Conservation (phyloP, 2,888 invertebrate genomes). For the Rhimphoctona megacephalus region DNA sequence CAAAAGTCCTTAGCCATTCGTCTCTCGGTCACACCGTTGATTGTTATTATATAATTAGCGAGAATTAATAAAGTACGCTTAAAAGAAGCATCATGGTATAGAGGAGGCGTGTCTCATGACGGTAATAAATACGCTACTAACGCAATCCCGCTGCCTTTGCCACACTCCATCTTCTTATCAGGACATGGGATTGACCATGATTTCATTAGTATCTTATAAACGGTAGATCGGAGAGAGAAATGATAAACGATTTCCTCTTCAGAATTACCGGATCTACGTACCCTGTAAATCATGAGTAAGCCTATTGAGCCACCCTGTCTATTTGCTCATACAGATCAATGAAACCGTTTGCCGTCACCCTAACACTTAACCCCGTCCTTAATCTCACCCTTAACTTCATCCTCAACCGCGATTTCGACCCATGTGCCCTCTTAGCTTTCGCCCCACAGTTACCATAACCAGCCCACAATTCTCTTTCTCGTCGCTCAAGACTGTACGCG, state of each 20-base stretch:
- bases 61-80: no score
- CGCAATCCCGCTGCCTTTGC: no score
- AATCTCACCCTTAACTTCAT: slow-evolving; percentile 67
- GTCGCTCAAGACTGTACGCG: slow-evolving; percentile 51
- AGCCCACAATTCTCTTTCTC: slow-evolving; percentile 51
- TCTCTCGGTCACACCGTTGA: not conserved
- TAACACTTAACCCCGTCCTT: slow-evolving; percentile 65
- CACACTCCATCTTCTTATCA: not conserved
- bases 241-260: not conserved
- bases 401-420: slow-evolving; percentile 64
- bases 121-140: no score
- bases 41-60: not conserved
- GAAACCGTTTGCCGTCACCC: slow-evolving; percentile 56
- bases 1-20: not conserved
- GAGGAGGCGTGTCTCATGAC: no score
- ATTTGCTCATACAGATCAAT: slow-evolving; percentile 24
- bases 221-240: not conserved
- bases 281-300: not conserved
- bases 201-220: not conserved
- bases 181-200: not conserved
- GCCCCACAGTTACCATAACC: slow-evolving; percentile 42
- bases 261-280: not conserved
- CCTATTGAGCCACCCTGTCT: slow-evolving; percentile 4
- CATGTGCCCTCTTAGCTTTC: slow-evolving; percentile 50
- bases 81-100: no score